Percentiles rank a stretch among this genome's conserved stretches.
phyloP scores from a whole-genome alignment of 2,113 vertebrate species.

The Apodemus sylvaticus region DNA sequence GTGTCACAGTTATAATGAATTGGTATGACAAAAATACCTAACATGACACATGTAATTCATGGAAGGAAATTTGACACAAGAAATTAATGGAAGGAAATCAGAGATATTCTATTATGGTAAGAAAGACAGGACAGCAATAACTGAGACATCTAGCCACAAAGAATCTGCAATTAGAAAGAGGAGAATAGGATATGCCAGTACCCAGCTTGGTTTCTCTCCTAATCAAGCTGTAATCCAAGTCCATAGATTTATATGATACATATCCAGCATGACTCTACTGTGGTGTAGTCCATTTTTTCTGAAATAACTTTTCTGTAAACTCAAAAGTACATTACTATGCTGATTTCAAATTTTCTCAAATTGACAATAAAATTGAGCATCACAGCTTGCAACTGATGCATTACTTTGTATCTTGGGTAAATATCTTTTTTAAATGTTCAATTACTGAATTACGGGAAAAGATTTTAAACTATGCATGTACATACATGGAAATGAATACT shows the following conservation, averaged over 20 bases:
- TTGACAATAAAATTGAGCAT: background rate
- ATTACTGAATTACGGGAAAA: background rate
- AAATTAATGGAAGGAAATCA: background rate
- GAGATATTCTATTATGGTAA: no score
- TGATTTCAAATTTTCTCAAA: background rate
- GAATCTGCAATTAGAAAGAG: background rate
- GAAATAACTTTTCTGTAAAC: background rate
- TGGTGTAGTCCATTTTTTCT: background rate
- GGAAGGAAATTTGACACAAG: background rate
- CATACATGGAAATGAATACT: background rate
- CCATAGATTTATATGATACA: no score
- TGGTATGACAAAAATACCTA: background rate
- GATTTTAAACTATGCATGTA: background rate
- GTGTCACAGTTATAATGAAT: background rate
- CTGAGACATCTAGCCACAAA: background rate
- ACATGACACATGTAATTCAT: background rate
- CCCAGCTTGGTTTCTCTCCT: background rate
- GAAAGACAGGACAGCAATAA: background rate
- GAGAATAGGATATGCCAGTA: no score
- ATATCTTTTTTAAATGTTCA: background rate
- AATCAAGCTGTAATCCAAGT: no score
- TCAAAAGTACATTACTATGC: background rate
- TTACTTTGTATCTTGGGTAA: constrained; percentile 8
- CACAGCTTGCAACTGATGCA: background rate
- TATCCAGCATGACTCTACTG: background rate